phyloP scores from a whole-genome alignment of 2,113 vertebrate species.

The Xenopus laevis region DNA sequence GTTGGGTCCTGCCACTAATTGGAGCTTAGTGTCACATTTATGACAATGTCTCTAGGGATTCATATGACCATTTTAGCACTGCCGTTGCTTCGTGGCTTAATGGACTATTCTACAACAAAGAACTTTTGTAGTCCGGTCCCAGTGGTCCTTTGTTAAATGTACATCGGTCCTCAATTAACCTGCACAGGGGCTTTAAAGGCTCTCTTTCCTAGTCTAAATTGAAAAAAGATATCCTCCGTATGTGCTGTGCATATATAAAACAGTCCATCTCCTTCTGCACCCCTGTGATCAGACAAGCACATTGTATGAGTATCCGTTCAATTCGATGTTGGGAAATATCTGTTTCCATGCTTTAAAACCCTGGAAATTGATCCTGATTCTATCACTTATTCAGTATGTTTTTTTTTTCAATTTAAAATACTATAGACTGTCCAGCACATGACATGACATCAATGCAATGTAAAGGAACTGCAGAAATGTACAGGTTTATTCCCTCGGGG shows the following conservation, averaged over 20 bases:
- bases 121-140: constrained; percentile 56
- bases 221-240: constrained; percentile 33
- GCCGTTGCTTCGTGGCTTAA: constrained; percentile 63
- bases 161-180: constrained; percentile 66
- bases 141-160: constrained; percentile 55
- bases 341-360: constrained; percentile 35
- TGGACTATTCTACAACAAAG: constrained; percentile 59
- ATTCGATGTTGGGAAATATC: constrained; percentile 38
- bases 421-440: constrained; percentile 20
- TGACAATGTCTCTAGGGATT: constrained; percentile 61
- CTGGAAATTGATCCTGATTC: constrained; percentile 41
- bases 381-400: constrained; percentile 26
- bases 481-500: no score
- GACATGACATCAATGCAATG: constrained; percentile 17
- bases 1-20: constrained; percentile 79
- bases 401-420: constrained; percentile 28
- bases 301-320: constrained; percentile 37
- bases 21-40: constrained; percentile 84
- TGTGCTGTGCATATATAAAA: constrained; percentile 10
- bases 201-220: constrained; percentile 51
- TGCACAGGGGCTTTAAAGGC: constrained; percentile 49
- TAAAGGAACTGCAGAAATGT: constrained; percentile 10
- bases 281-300: constrained; percentile 43
- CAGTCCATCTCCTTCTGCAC: constrained; percentile 44
- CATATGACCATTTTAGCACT: constrained; percentile 68